These are phyloP conservation scores for Apteryx mantelli DNA, from an alignment of 2,113 vertebrate genomes.

Conservation along the genomic window DNA sequence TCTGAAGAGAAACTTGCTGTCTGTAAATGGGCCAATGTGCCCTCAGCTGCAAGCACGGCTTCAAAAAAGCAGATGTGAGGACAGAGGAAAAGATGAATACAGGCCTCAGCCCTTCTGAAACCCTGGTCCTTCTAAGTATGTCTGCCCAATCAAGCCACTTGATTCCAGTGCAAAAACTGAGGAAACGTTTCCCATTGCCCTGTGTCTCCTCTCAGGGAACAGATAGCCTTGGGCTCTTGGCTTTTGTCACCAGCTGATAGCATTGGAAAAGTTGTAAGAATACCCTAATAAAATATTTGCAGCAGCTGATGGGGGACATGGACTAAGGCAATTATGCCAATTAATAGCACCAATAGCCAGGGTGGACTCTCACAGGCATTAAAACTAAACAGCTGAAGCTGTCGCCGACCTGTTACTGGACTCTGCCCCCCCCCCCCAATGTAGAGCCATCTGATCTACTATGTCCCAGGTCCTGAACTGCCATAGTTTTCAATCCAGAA, in stretches of 20 bases:
- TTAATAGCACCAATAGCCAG: not conserved
- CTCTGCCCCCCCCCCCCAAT: not conserved
- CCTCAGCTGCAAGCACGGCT: not conserved
- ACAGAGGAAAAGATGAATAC: not conserved
- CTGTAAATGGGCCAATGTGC: not conserved
- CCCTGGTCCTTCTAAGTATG: fast-evolving
- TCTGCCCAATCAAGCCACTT: not conserved
- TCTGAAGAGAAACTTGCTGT: not conserved
- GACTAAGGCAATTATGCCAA: not conserved
- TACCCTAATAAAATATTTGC: not conserved
- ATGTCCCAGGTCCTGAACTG: not conserved
- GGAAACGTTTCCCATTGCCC: not conserved
- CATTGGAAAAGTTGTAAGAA: not conserved
- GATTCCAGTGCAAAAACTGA: not conserved
- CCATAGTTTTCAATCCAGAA: not conserved
- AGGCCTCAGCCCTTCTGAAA: not conserved
- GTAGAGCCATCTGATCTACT: not conserved
- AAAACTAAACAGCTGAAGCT: not conserved
- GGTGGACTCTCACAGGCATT: not conserved
- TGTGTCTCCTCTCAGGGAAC: not conserved
- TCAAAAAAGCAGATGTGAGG: not conserved
- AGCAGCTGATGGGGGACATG: not conserved
- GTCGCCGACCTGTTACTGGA: fast-evolving
- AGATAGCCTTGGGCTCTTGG: not conserved
- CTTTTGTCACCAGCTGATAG: not conserved